These are phyloP conservation scores for Antheraea mylitta DNA, from an alignment of 1,140 invertebrate species.

Conservation along the genomic window DNA sequence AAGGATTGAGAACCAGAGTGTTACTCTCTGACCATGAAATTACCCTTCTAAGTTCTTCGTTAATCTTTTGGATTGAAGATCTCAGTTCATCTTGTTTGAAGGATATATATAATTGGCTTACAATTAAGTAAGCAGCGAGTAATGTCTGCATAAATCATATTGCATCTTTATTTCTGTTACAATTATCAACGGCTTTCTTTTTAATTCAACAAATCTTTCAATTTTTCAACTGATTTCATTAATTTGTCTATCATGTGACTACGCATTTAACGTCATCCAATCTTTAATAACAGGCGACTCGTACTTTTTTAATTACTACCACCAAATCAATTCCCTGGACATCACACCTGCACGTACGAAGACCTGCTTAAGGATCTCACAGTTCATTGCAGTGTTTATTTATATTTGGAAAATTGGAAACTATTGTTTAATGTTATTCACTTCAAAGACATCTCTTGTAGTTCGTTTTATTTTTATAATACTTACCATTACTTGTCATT, in stretches of 20 bases:
- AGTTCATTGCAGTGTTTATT: background rate
- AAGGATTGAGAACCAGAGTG: too few relatives aligned
- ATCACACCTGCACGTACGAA: background rate
- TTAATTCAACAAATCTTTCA: background rate
- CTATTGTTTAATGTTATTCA: background rate
- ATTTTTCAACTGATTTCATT: background rate
- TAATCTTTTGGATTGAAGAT: too few relatives aligned
- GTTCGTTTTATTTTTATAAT: too few relatives aligned
- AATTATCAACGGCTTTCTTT: background rate
- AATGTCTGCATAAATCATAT: background rate
- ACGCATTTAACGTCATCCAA: background rate
- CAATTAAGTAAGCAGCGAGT: too few relatives aligned
- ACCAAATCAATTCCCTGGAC: background rate
- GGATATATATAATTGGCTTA: too few relatives aligned
- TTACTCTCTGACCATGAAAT: too few relatives aligned
- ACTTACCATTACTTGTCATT: background rate
- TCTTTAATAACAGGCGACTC: background rate
- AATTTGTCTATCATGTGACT: background rate
- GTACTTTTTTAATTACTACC: background rate
- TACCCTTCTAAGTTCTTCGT: too few relatives aligned
- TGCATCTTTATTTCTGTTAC: background rate
- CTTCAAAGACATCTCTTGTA: too few relatives aligned
- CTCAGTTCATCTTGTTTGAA: too few relatives aligned
- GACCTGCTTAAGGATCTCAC: background rate
- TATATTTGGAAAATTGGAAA: background rate